Percentiles rank a stretch among this genome's conserved stretches.
phyloP scores from a whole-genome alignment of 1,140 invertebrate genomes.

The Megalopta genalis region DNA sequence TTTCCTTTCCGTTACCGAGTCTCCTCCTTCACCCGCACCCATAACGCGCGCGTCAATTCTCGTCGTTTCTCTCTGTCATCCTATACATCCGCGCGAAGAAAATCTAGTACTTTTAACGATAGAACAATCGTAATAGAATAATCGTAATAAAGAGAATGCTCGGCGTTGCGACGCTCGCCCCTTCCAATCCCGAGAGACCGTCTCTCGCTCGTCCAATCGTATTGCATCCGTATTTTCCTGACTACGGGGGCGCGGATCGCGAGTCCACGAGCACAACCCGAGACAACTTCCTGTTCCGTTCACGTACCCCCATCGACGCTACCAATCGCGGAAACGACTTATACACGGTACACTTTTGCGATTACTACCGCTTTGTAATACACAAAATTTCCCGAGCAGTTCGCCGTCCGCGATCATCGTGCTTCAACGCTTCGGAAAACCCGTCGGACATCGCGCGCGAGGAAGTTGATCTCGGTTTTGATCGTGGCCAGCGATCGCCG shows the following conservation, averaged over 20 bases:
- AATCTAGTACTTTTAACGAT: slow-evolving; percentile 10
- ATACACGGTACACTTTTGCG: slow-evolving; percentile 65
- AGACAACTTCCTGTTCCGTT: neutral
- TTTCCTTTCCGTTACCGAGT: slow-evolving; percentile 21
- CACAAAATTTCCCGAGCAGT: slow-evolving; percentile 66
- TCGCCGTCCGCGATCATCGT: neutral
- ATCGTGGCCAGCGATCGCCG: neutral
- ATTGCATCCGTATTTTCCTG: slow-evolving; percentile 5
- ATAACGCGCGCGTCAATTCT: neutral
- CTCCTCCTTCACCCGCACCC: neutral
- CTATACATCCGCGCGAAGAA: slow-evolving; percentile 18
- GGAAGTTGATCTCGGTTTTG: neutral
- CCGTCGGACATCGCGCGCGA: slow-evolving; percentile 49
- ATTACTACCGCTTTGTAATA: slow-evolving; percentile 73
- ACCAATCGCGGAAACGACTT: neutral
- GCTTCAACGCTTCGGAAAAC: slow-evolving; percentile 45
- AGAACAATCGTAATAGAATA: neutral
- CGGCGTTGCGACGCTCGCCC: neutral
- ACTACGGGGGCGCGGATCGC: slow-evolving; percentile 5
- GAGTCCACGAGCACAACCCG: neutral
- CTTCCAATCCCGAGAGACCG: slow-evolving; percentile 10
- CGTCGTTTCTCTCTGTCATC: slow-evolving; percentile 1
- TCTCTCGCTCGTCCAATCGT: slow-evolving; percentile 9
- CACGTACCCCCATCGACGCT: neutral
- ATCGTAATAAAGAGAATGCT: neutral